Base-by-base conservation (phyloP, 2,797 vertebrate genomes). In the Aldrovandia affinis region DNA sequence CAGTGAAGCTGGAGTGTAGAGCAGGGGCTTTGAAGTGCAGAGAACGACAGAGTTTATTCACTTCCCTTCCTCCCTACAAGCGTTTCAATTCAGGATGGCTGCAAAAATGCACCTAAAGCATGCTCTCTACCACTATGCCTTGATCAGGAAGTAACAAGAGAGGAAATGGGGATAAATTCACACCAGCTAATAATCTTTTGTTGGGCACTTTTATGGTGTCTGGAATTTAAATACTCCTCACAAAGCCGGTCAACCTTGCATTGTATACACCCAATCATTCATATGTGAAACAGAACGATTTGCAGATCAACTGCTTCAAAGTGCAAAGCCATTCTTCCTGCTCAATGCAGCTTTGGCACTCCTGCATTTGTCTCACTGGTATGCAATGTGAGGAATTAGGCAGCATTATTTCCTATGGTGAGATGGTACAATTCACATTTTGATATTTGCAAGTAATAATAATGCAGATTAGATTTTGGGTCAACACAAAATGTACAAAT, bases 271-370 rank as follows among this genome's bases (percentile, higher is more conserved):
- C 14, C 10, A 14, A 47, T 10, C 77, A 79, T 79, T 79, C 44
- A 79, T 54, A 79, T 79, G 77, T 54, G 30, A 79, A 54, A 79
- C 77, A 70, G 68, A 44, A 44, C 39, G 70, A 75, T 75, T 75
- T 22, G 15, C 70, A 70, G 65, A 70, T 39, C 12, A 70, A 8
- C 65, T 20, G 33, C 33, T 36, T 39, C 18, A 30, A 70, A 70
- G 36, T 33, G 33, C 9, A 33, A 70, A 70, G 15, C 30, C 65
- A 36, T 70, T 39, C 3, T 36, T 30, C 15, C 18, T 30, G 14
- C 30, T 70, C 18, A 33, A 39, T 3, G 3, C 65, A 70, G 30
- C 65, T 70, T n/a, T 70, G 30, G 33, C 4, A 9, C 63, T 30
- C n/a, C 63, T 12, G 12, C 36, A 30, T 39, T 70, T 70, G 15